phyloP scores from a whole-genome alignment of 2,113 vertebrate species.

The Alosa alosa region DNA sequence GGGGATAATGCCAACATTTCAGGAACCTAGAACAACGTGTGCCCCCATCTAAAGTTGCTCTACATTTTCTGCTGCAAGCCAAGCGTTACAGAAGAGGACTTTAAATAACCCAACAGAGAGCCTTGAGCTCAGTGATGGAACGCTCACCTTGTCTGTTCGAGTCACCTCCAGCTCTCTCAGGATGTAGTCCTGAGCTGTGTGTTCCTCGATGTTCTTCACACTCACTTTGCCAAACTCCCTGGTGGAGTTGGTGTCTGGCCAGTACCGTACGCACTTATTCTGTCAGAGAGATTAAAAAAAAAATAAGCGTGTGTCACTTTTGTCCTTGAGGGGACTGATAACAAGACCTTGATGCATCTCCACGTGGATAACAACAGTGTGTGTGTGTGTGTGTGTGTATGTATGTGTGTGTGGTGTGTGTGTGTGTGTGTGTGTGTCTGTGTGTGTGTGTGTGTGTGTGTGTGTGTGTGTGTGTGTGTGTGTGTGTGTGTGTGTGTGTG shows the following conservation, averaged over 20 bases:
- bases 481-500: not conserved
- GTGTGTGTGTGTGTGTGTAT: not conserved
- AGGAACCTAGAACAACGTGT: not conserved
- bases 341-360: not conserved
- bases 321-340: not conserved
- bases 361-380: not conserved
- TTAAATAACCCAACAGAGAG: not conserved
- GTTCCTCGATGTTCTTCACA: constrained; percentile 74
- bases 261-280: constrained; percentile 87
- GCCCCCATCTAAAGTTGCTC: not conserved
- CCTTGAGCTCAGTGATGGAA: constrained; percentile 23
- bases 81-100: not conserved
- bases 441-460: constrained; percentile 3
- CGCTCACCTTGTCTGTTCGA: constrained; percentile 70
- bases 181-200: constrained; percentile 76
- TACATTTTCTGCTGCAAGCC: not conserved
- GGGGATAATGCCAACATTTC: not conserved
- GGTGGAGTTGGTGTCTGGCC: constrained; percentile 72
- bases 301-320: not conserved
- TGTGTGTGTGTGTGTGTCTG: not conserved
- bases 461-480: not conserved
- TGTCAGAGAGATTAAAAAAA: constrained; percentile 46
- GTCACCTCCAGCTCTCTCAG: constrained; percentile 79
- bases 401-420: not conserved
- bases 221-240: constrained; percentile 73